Evolutionary conservation across 2,797 vertebrate species (phyloP).

Genomic region (Thamnophis elegans): DNA sequence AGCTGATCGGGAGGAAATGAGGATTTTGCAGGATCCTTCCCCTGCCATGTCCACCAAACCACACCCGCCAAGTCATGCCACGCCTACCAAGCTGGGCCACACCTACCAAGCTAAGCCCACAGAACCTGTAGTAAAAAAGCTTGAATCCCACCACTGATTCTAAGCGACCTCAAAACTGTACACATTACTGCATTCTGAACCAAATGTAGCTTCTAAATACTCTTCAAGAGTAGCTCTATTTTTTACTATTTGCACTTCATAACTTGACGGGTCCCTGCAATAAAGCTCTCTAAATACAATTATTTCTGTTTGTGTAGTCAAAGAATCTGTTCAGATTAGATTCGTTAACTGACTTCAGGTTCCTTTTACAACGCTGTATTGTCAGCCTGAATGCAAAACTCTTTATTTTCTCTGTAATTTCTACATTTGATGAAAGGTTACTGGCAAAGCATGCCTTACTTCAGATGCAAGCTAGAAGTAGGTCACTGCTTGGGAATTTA

Average conservation of each 20-base stretch:
- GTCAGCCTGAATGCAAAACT: constrained; percentile 1
- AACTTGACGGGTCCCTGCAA: background rate
- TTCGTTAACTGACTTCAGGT: background rate
- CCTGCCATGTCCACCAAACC: too few relatives aligned
- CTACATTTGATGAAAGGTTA: constrained; percentile 22
- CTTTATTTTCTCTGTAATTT: constrained; percentile 13
- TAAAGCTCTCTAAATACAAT: background rate
- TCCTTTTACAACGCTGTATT: background rate
- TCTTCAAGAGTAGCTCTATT: background rate
- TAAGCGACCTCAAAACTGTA: background rate
- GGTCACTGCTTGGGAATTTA: background rate
- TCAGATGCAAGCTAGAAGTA: background rate
- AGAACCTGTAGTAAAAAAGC: too few relatives aligned
- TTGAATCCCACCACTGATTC: background rate
- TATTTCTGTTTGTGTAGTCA: background rate
- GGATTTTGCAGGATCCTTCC: too few relatives aligned
- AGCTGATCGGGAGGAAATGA: too few relatives aligned
- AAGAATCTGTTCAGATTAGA: background rate
- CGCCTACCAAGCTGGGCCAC: too few relatives aligned
- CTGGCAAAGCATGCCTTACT: background rate
- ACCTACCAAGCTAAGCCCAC: too few relatives aligned
- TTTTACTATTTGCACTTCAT: background rate
- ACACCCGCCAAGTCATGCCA: too few relatives aligned
- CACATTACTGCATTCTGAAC: background rate
- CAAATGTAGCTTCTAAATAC: background rate